Conservation (phyloP, 2,888 invertebrate species). For the Girardia tigrina region DNA sequence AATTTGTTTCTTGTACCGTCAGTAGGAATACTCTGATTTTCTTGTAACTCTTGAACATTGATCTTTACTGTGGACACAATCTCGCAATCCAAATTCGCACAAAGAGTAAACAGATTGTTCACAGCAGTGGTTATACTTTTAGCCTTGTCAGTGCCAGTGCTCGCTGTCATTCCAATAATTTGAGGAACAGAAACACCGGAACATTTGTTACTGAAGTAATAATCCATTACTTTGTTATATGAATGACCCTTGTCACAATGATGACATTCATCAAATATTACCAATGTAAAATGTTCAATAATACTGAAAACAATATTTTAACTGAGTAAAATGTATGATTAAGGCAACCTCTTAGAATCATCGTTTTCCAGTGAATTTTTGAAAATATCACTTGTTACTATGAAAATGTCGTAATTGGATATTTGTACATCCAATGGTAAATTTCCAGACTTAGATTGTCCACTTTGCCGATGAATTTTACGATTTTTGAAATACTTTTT, state of each 20-base stretch:
- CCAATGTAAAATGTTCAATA: constrained; percentile 39
- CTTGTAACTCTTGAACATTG: constrained; percentile 39
- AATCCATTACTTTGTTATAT: constrained; percentile 43
- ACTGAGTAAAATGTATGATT: background rate
- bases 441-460: background rate
- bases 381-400: background rate
- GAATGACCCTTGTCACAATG: constrained; percentile 43
- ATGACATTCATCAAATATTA: constrained; percentile 46
- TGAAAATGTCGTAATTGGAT: background rate
- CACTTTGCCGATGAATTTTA: background rate
- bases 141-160: constrained; percentile 46
- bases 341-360: background rate
- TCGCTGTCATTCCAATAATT: constrained; percentile 50
- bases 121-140: constrained; percentile 41
- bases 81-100: constrained; percentile 44
- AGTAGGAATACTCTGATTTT: constrained; percentile 36
- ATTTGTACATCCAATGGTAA: background rate
- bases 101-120: constrained; percentile 43
- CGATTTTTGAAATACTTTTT: background rate
- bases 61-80: constrained; percentile 40
- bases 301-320: background rate
- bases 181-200: constrained; percentile 38
- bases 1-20: no score
- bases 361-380: background rate
- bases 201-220: constrained; percentile 41